These are phyloP conservation scores for Lampropteryx suffumata DNA, from an alignment of 2,888 invertebrate genomes.

Conservation along the genomic window DNA sequence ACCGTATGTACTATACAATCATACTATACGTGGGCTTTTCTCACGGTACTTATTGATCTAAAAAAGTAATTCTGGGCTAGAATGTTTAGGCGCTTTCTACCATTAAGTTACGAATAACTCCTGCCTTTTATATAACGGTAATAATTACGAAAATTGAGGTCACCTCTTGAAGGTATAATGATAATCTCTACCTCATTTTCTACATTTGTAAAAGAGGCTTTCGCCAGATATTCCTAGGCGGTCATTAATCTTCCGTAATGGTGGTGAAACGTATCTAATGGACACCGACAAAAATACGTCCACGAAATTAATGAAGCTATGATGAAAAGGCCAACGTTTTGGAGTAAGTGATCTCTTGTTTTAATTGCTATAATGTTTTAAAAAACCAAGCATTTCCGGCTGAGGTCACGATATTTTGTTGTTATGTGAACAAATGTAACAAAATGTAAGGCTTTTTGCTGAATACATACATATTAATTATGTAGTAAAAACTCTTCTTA, in stretches of 20 bases:
- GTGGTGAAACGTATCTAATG: constrained; percentile 68
- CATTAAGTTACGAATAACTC: background rate
- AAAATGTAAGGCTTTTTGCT: background rate
- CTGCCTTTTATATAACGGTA: background rate
- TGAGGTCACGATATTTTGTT: background rate
- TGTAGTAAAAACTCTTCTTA: no score
- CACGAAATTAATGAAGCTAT: constrained; percentile 64
- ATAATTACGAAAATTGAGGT: constrained; percentile 18
- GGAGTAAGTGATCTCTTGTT: constrained; percentile 14
- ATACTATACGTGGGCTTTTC: no score
- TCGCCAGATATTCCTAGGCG: constrained; percentile 22
- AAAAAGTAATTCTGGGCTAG: no score
- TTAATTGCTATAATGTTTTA: constrained; percentile 14
- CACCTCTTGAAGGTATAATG: constrained; percentile 21
- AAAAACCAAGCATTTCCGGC: background rate
- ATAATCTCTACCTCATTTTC: constrained; percentile 26
- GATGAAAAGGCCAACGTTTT: constrained; percentile 18
- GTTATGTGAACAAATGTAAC: background rate
- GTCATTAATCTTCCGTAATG: constrained; percentile 70
- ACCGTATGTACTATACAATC: no score
- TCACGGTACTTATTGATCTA: no score
- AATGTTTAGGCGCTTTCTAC: no score
- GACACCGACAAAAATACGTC: constrained; percentile 71
- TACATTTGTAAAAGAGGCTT: constrained; percentile 27
- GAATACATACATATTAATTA: no score